A percentile compares a stretch with the other conserved stretches of the same genome.
These are phyloP conservation scores for Eurystomus gularis DNA, from an alignment of 2,113 vertebrate genomes.

Conservation along the genomic window DNA sequence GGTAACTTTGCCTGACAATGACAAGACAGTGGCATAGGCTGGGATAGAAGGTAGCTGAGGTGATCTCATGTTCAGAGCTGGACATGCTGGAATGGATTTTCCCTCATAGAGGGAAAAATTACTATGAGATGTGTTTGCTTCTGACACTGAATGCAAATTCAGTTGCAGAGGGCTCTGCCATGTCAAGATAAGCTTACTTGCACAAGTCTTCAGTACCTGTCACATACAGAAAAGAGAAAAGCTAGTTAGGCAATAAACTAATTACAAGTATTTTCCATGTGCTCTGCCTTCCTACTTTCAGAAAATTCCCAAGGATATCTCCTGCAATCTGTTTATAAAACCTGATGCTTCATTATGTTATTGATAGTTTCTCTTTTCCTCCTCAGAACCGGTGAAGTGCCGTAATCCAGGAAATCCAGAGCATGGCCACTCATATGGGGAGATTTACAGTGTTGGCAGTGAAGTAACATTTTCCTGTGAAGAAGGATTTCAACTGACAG, in stretches of 20 bases:
- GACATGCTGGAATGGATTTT: neutral
- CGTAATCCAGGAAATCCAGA: constrained; percentile 81
- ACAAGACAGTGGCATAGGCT: neutral
- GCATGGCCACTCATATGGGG: constrained; percentile 81
- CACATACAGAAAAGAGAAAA: neutral
- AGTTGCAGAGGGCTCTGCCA: neutral
- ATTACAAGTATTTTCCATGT: neutral
- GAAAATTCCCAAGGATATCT: neutral
- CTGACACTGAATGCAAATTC: neutral
- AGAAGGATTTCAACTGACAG: constrained; percentile 82
- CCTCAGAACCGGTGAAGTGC: constrained; percentile 89
- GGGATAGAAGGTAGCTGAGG: neutral
- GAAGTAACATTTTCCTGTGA: constrained; percentile 84
- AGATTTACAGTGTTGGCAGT: constrained; percentile 81
- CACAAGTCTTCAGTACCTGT: neutral
- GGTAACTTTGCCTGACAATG: neutral
- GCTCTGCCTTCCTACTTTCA: neutral
- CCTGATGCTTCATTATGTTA: neutral
- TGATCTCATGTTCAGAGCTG: neutral
- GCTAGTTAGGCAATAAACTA: neutral
- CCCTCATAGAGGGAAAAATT: neutral
- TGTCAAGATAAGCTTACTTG: neutral
- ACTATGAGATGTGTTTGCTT: neutral
- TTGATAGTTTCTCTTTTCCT: constrained; percentile 35
- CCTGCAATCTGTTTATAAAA: neutral